Evolutionary conservation across 2,797 vertebrate genomes (phyloP).

Genomic region (Tangara arthus): DNA sequence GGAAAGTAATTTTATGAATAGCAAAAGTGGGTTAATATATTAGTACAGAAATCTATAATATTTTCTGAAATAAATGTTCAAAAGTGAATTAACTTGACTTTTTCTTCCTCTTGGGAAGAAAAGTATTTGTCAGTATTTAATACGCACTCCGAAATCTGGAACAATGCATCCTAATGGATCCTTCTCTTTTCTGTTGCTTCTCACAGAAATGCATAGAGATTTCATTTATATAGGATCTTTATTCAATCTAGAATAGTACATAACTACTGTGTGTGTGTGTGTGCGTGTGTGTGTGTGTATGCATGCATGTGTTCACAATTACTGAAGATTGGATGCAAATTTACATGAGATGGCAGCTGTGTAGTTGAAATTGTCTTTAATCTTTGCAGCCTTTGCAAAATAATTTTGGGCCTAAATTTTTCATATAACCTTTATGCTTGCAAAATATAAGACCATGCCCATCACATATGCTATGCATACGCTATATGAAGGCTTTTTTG

Average conservation of each 20-base stretch:
- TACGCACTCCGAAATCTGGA: not conserved
- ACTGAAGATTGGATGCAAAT: slow-evolving; percentile 39
- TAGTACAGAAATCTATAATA: slow-evolving; percentile 62
- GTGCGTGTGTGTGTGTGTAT: not conserved
- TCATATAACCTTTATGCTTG: slow-evolving; percentile 12
- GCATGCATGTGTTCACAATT: not conserved
- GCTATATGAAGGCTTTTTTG: not conserved
- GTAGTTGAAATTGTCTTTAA: slow-evolving; percentile 58
- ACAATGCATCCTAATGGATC: not conserved
- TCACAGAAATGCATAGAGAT: not conserved
- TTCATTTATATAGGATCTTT: not conserved
- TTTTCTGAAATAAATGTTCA: slow-evolving; percentile 71
- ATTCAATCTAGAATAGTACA: not conserved
- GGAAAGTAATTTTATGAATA: slow-evolving; percentile 85
- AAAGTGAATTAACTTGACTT: slow-evolving; percentile 56
- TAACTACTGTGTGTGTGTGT: not conserved
- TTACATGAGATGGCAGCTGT: slow-evolving; percentile 35
- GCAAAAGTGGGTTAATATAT: slow-evolving; percentile 66
- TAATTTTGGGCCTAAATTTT: slow-evolving; percentile 40
- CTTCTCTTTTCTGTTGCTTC: not conserved
- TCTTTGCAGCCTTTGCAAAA: slow-evolving; percentile 41
- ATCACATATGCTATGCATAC: not conserved
- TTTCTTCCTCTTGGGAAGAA: not conserved
- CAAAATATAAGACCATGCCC: not conserved
- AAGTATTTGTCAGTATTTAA: not conserved